These are phyloP conservation scores for Cyclina sinensis DNA, from an alignment of 1,140 invertebrate genomes.

Conservation along the genomic window DNA sequence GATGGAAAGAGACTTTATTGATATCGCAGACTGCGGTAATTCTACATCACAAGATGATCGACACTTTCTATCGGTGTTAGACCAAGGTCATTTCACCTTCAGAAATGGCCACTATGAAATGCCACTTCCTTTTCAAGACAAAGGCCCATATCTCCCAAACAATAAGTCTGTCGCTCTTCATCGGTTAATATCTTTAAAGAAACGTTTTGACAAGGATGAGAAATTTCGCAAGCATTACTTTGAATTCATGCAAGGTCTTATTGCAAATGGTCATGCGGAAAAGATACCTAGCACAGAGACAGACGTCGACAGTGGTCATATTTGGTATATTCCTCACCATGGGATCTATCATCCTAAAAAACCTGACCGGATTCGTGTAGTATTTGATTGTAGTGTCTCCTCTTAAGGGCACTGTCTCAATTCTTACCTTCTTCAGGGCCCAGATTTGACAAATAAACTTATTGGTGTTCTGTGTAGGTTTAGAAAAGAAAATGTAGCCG, in stretches of 20 bases:
- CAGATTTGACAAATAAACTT: slow-evolving; percentile 70
- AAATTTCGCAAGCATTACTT: slow-evolving; percentile 42
- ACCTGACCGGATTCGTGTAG: slow-evolving; percentile 68
- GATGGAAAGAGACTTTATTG: not conserved
- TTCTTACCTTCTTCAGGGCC: slow-evolving; percentile 68
- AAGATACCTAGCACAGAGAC: not conserved
- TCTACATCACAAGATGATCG: not conserved
- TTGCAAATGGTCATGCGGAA: slow-evolving; percentile 58
- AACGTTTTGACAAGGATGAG: slow-evolving; percentile 16
- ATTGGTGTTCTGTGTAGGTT: slow-evolving; percentile 65
- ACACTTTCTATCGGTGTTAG: not conserved
- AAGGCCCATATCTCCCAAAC: slow-evolving; percentile 19
- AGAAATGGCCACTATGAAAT: not conserved
- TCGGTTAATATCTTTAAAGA: slow-evolving; percentile 42
- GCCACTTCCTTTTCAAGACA: slow-evolving; percentile 7
- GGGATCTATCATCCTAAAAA: slow-evolving; percentile 68
- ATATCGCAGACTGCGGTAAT: not conserved
- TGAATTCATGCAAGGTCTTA: not conserved
- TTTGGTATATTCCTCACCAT: slow-evolving; percentile 76
- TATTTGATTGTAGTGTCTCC: slow-evolving; percentile 72
- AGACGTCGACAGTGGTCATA: slow-evolving; percentile 7
- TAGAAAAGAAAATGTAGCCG: slow-evolving; percentile 54
- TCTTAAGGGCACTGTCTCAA: slow-evolving; percentile 67
- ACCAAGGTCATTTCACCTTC: not conserved
- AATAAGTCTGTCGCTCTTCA: slow-evolving; percentile 47